Evolutionary conservation across 2,888 invertebrate genomes (phyloP), one percentile per base, ranked within the genome.

Genomic region (Dryobota labecula): DNA sequence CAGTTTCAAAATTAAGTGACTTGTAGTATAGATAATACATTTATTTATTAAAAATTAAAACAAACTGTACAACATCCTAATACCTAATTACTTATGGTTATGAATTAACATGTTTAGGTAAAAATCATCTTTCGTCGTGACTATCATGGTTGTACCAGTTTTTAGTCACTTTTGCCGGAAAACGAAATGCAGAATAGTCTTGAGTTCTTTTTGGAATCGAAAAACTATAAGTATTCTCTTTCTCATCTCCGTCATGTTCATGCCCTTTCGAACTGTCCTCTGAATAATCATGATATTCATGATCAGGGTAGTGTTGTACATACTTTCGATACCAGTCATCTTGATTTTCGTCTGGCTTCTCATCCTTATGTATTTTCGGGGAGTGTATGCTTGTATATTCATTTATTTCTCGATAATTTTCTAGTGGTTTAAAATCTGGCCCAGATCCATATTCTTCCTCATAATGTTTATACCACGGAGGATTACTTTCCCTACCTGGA

Each of bases 41-140:
- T 47, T 77, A 76, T 54, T 76, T 56, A 30, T 53, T 13, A 45
- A 13, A 45, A 62, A 62, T 56, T 70, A 54, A 66, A 70, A 62
- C 36, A 57, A 65, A 69, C 79, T 81, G 79, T 79, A 80, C 80
- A 79, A 64, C 18, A 54, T 62, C 45, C 43, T 81, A 73, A 53
- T 70, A 73, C 20, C 2, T 53, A 53, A 13, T 24, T 58, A 63
- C 41, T 45, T 47, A 24, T 54, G 43, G 30, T 45, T 47, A 24
- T 54, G 43, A 38, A 56, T 33, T 3, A 41, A 45, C 33, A 58
- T 30, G 27, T 43, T n/a, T 36, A 27, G 24, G 13, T 24, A 43
- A 13, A 57, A 67, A 2, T 66, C n/a, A 73, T 61, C 78, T 80
- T 53, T 71, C 45, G 11, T 63, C 54, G 2, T 58, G 54, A 68